phyloP scores from a whole-genome alignment of 2,113 vertebrate species.

The Catagonus wagneri region DNA sequence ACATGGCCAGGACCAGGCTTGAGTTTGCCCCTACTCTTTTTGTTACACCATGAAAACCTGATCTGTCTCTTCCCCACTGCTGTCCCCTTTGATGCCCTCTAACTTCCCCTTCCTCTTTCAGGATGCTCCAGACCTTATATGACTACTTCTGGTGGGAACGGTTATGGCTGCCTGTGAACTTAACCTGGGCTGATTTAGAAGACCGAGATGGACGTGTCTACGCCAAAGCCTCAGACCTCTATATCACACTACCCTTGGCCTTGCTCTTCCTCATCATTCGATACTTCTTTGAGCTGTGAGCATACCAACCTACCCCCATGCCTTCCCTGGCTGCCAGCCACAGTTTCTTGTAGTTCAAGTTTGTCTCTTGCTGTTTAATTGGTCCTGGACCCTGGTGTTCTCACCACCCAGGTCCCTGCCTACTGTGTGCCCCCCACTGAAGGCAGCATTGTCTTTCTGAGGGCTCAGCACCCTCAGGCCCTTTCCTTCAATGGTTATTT shows the following conservation, averaged over 20 bases:
- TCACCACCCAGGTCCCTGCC: not conserved
- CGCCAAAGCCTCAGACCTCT: conserved; percentile 93
- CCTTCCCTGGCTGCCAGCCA: not conserved
- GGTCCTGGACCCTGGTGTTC: not conserved
- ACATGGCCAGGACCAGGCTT: not conserved
- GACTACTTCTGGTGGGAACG: conserved; percentile 96
- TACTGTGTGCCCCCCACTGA: conserved; percentile 36
- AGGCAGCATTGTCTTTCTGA: conserved; percentile 73
- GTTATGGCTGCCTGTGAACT: conserved; percentile 94
- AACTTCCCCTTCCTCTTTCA: conserved; percentile 54
- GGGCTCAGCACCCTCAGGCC: conserved; percentile 55
- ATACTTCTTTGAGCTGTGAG: conserved; percentile 96
- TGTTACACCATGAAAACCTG: not conserved
- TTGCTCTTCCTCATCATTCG: conserved; percentile 93
- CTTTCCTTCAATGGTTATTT: conserved; percentile 75
- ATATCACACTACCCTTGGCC: conserved; percentile 93
- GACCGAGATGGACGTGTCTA: conserved; percentile 93
- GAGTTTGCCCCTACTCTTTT: not conserved
- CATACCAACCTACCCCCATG: not conserved
- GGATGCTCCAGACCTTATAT: conserved; percentile 93
- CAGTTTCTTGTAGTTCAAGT: not conserved
- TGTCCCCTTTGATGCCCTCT: not conserved
- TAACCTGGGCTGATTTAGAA: conserved; percentile 96
- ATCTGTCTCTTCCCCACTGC: not conserved
- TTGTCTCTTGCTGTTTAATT: not conserved